A percentile compares a stretch with the other conserved stretches of the same genome.
These are phyloP conservation scores for Sebastes steindachneri DNA, from an alignment of 2,797 vertebrate genomes.

Conservation along the genomic window DNA sequence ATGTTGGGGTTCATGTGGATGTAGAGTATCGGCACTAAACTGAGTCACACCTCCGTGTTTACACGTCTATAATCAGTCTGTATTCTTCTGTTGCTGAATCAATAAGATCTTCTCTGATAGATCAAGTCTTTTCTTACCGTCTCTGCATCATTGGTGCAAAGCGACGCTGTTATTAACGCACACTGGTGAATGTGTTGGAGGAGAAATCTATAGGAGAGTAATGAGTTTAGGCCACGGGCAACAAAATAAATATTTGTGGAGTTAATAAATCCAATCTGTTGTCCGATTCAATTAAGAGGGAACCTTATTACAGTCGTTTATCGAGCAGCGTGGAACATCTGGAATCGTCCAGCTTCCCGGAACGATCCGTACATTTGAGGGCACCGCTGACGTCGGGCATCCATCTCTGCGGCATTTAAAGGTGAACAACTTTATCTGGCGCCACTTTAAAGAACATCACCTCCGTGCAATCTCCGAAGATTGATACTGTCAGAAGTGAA, in stretches of 20 bases:
- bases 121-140: background rate
- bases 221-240: constrained; percentile 74
- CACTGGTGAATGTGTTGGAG: constrained; percentile 74
- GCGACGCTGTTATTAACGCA: constrained; percentile 77
- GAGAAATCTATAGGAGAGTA: constrained; percentile 82
- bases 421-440: constrained; percentile 69
- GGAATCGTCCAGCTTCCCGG: background rate
- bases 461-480: constrained; percentile 43
- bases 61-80: constrained; percentile 21
- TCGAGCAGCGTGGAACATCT: constrained; percentile 33
- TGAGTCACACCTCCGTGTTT: constrained; percentile 50
- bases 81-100: constrained; percentile 33
- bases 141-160: constrained; percentile 53
- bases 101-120: constrained; percentile 20
- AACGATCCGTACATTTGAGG: constrained; percentile 28
- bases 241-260: constrained; percentile 79
- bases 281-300: constrained; percentile 72
- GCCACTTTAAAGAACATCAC: constrained; percentile 55
- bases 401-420: constrained; percentile 54
- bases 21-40: constrained; percentile 12
- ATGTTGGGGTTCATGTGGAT: constrained; percentile 22
- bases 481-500: constrained; percentile 64
- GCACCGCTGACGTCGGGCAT: constrained; percentile 39
- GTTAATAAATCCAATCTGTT: constrained; percentile 76
- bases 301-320: constrained; percentile 32